Conservation (phyloP, 2,113 vertebrate genomes). For the Elephantulus edwardii region DNA sequence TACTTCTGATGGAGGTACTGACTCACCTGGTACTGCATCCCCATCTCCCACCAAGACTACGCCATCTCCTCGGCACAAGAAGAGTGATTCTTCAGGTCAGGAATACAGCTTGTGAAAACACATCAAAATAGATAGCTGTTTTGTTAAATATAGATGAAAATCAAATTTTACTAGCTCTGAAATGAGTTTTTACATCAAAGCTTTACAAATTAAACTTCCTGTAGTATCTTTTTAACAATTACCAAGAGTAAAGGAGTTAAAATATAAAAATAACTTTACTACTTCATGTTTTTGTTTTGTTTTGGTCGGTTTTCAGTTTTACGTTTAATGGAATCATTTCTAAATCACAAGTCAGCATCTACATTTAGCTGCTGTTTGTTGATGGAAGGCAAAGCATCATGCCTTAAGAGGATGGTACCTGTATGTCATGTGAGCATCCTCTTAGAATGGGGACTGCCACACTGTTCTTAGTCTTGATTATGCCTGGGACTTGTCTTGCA, state of each 20-base stretch:
- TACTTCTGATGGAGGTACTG: conserved; percentile 89
- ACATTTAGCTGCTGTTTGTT: conserved; percentile 16
- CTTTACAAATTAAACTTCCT: conserved; percentile 51
- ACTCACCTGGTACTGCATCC: conserved; percentile 90
- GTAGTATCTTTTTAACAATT: conserved; percentile 56
- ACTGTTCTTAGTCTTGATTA: rapidly evolving
- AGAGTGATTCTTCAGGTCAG: conserved; percentile 87
- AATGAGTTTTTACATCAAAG: conserved; percentile 49
- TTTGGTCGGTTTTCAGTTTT: conserved; percentile 49
- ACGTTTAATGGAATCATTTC: conserved; percentile 26
- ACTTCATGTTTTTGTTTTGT: conserved; percentile 34
- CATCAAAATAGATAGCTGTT: not conserved
- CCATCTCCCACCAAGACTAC: conserved; percentile 93
- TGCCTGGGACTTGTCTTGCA: not conserved
- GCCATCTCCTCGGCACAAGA: conserved; percentile 93
- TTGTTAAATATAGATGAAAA: not conserved
- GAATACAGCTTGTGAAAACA: conserved; percentile 89
- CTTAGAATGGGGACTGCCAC: not conserved
- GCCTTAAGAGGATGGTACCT: not conserved
- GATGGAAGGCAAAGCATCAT: conserved; percentile 44
- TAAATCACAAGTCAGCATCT: conserved; percentile 43
- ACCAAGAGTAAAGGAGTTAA: conserved; percentile 47
- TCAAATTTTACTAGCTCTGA: conserved; percentile 31
- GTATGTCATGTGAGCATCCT: rapidly evolving
- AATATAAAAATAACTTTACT: conserved; percentile 39